Evolutionary conservation across 2,888 invertebrate species (phyloP).

Genomic region (Endotricha flammealis): DNA sequence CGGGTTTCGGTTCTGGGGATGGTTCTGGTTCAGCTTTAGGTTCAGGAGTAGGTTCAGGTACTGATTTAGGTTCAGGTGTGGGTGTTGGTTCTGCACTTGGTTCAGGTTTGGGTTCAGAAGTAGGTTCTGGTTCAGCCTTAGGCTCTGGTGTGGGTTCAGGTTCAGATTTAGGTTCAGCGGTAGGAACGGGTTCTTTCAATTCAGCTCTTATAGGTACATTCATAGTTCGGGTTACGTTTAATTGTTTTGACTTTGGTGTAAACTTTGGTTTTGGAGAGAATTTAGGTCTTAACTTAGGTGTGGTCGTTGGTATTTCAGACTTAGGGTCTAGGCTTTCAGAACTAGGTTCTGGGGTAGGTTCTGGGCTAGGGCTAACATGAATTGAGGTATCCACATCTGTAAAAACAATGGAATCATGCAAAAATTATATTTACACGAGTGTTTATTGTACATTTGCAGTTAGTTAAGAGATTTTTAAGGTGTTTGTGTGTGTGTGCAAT

Average conservation of each 20-base stretch:
- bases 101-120: conserved; percentile 44
- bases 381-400: conserved; percentile 71
- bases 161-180: conserved; percentile 49
- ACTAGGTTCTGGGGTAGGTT: conserved; percentile 38
- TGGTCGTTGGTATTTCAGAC: conserved; percentile 22
- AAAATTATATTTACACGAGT: conserved; percentile 46
- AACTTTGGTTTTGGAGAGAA: conserved; percentile 27
- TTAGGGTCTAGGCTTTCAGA: conserved; percentile 23
- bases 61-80: conserved; percentile 40
- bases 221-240: conserved; percentile 48
- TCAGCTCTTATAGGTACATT: conserved; percentile 53
- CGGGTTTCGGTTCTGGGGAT: conserved; percentile 45
- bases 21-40: conserved; percentile 59
- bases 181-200: conserved; percentile 52
- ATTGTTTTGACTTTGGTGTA: conserved; percentile 32
- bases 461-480: conserved; percentile 13
- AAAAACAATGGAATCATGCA: conserved; percentile 70
- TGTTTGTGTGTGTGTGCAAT: conserved; percentile 17
- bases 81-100: conserved; percentile 51
- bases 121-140: conserved; percentile 52
- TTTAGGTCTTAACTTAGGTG: conserved; percentile 20
- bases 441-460: conserved; percentile 13
- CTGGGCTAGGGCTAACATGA: conserved; percentile 49
- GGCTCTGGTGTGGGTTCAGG: conserved; percentile 44
- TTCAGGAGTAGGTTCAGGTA: conserved; percentile 38